Conservation (phyloP, 2,113 vertebrate genomes). For the Nettapus auritus region DNA sequence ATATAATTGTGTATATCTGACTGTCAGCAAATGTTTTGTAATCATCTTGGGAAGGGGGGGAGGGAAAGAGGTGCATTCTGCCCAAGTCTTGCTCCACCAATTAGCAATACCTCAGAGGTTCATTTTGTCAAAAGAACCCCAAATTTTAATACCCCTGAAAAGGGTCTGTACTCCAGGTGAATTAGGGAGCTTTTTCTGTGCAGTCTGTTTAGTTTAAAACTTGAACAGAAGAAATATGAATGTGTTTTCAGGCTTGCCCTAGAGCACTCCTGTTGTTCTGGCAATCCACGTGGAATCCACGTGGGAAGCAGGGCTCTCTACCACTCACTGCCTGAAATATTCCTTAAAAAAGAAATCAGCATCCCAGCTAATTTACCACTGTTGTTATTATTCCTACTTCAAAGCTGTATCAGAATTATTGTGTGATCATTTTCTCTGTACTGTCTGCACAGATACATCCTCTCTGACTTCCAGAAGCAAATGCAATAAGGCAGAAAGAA, state of each 20-base stretch:
- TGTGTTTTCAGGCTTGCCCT: background rate
- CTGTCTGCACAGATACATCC: background rate
- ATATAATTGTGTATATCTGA: background rate
- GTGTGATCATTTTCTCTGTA: background rate
- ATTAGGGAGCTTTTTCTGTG: background rate
- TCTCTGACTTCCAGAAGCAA: conserved; percentile 1
- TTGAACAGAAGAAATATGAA: background rate
- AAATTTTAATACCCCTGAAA: background rate
- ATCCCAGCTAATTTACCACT: background rate
- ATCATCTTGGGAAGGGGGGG: background rate
- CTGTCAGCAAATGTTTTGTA: background rate
- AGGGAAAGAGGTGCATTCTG: too few species aligned
- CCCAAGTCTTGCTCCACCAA: background rate
- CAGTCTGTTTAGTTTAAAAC: background rate
- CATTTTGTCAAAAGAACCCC: background rate
- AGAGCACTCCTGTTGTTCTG: background rate
- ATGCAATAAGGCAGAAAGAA: background rate
- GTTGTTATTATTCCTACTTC: background rate
- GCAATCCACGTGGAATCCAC: background rate
- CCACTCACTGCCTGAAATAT: background rate
- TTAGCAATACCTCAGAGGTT: background rate
- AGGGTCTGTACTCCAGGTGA: background rate
- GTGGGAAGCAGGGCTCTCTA: background rate
- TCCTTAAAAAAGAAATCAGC: background rate
- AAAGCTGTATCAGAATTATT: background rate